Percentiles rank a stretch among this genome's conserved stretches.
Evolutionary conservation across 2,113 vertebrate species (phyloP).

Genomic region (Psittacula cyanocephala): DNA sequence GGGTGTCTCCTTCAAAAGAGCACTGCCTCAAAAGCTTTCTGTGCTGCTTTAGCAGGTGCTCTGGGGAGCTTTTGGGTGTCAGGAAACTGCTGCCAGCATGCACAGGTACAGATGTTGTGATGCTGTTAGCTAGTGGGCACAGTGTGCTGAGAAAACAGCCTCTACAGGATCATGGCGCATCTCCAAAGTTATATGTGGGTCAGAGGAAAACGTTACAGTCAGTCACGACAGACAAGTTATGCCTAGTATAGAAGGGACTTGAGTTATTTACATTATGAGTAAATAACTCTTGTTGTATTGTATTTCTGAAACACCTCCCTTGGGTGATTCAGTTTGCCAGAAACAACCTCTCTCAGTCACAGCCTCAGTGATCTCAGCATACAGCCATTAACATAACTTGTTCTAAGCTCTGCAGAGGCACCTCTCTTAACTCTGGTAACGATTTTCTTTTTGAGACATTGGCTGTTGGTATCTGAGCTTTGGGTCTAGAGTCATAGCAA

Average conservation of each 20-base stretch:
- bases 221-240: not conserved
- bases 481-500: not conserved
- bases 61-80: not conserved
- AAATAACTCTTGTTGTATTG: not conserved
- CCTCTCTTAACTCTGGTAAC: not conserved
- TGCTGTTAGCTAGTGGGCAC: not conserved
- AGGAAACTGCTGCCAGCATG: not conserved
- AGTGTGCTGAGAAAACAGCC: not conserved
- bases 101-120: not conserved
- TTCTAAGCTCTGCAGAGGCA: not conserved
- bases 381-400: not conserved
- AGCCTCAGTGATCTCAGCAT: not conserved
- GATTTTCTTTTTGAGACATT: not conserved
- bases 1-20: not conserved
- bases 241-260: not conserved
- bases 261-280: not conserved
- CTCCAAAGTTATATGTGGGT: rapidly evolving
- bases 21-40: not conserved
- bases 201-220: not conserved
- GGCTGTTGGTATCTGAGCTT: not conserved
- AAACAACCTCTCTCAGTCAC: not conserved
- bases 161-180: not conserved
- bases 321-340: not conserved
- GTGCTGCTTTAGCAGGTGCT: not conserved
- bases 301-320: not conserved